Percentiles rank a stretch among this genome's conserved stretches.
These are phyloP conservation scores for Ovis aries DNA, from an alignment of 2,113 vertebrate species.

Conservation along the genomic window DNA sequence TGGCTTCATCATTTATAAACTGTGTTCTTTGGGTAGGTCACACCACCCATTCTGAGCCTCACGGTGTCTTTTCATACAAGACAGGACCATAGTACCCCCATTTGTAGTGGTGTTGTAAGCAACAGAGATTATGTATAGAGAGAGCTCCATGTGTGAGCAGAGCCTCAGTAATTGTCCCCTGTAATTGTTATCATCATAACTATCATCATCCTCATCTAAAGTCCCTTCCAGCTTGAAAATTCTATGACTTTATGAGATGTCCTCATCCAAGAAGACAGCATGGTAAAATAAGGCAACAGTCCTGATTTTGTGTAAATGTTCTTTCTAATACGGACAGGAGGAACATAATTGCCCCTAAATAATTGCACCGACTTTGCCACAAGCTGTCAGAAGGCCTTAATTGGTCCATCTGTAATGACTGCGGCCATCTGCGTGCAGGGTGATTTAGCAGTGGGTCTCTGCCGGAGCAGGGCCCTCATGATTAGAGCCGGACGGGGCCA, in stretches of 20 bases:
- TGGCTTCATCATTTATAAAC: background rate
- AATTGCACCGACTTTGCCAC: conserved; percentile 36
- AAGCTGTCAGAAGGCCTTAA: conserved; percentile 43
- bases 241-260: background rate
- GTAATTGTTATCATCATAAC: background rate
- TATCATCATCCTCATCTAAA: background rate
- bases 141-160: background rate
- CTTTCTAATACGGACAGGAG: conserved; percentile 27
- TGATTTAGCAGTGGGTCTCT: background rate
- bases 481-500: background rate
- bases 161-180: background rate
- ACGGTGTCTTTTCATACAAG: background rate
- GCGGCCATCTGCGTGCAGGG: background rate
- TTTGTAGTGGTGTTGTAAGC: background rate
- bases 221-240: background rate
- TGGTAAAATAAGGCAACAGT: background rate
- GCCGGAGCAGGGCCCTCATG: background rate
- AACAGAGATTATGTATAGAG: background rate
- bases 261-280: background rate
- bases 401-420: conserved; percentile 29
- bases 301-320: conserved; percentile 5
- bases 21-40: background rate
- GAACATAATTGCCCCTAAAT: conserved; percentile 38
- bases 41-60: background rate
- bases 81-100: background rate